Conservation (phyloP, 2,888 invertebrate species). For the Tipula unca region DNA sequence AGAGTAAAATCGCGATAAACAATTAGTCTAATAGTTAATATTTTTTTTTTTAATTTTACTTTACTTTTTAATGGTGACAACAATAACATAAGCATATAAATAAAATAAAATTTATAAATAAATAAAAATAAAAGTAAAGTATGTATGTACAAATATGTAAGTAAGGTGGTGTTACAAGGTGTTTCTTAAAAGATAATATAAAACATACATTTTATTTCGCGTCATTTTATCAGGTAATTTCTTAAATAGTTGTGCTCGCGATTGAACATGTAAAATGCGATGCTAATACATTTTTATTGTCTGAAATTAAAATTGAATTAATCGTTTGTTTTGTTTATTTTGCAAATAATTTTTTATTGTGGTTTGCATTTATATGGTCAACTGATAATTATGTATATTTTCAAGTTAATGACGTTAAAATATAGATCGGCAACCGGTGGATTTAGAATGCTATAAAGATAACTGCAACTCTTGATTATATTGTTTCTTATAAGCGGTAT, state of each 20-base stretch:
- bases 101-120: not conserved
- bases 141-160: too few species aligned
- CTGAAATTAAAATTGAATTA: too few species aligned
- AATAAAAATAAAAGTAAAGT: not conserved
- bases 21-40: constrained; percentile 8
- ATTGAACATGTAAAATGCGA: not conserved
- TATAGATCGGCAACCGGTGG: too few species aligned
- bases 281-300: too few species aligned
- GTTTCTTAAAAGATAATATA: not conserved
- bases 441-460: too few species aligned
- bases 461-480: too few species aligned
- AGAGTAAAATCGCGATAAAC: constrained; percentile 14
- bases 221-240: not conserved
- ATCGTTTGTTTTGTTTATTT: too few species aligned
- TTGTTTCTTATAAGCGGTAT: too few species aligned
- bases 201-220: not conserved
- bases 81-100: not conserved
- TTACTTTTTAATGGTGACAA: not conserved
- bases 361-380: too few species aligned
- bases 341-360: too few species aligned
- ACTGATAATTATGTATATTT: too few species aligned
- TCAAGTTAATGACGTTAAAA: too few species aligned
- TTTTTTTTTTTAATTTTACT: not conserved
- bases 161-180: constrained; percentile 8
- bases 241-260: not conserved